These are phyloP conservation scores for Druon quercuslanigerum DNA, from an alignment of 1,140 invertebrate genomes.

Conservation along the genomic window DNA sequence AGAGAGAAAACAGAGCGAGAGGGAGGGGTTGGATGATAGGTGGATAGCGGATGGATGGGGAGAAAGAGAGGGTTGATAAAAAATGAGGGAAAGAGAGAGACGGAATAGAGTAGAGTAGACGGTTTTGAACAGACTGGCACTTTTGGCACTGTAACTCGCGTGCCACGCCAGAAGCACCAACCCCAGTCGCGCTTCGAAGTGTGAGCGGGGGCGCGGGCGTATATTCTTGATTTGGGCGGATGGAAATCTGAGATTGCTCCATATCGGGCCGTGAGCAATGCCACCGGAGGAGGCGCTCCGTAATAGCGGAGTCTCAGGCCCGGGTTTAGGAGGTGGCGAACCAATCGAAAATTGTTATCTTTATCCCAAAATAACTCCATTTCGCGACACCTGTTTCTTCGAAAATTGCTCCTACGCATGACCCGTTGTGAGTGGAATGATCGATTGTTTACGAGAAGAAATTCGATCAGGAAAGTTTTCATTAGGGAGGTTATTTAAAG, in stretches of 20 bases:
- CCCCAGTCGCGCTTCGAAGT: constrained; percentile 40
- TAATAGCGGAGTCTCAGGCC: constrained; percentile 53
- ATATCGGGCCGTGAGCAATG: constrained; percentile 71
- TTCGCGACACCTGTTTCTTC: neutral
- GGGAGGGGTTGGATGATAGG: constrained; percentile 35
- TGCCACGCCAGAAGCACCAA: constrained; percentile 52
- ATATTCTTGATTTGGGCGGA: constrained; percentile 75
- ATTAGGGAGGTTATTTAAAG: neutral
- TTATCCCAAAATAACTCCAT: neutral
- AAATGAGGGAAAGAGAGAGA: constrained; percentile 41
- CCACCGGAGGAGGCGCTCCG: constrained; percentile 58
- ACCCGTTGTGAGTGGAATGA: too few relatives aligned
- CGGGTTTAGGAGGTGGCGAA: neutral
- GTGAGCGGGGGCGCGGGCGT: constrained; percentile 69
- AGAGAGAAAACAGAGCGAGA: constrained; percentile 36
- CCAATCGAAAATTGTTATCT: neutral
- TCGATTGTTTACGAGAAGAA: neutral
- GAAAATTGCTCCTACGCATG: neutral
- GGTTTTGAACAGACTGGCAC: constrained; percentile 61
- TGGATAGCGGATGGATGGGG: constrained; percentile 12
- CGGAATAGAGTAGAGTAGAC: constrained; percentile 51
- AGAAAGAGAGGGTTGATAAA: constrained; percentile 31
- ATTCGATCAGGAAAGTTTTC: neutral
- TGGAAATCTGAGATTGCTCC: constrained; percentile 76
- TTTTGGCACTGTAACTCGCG: constrained; percentile 68